phyloP scores from a whole-genome alignment of 2,797 vertebrate genomes.

The Pipistrellus nathusii region DNA sequence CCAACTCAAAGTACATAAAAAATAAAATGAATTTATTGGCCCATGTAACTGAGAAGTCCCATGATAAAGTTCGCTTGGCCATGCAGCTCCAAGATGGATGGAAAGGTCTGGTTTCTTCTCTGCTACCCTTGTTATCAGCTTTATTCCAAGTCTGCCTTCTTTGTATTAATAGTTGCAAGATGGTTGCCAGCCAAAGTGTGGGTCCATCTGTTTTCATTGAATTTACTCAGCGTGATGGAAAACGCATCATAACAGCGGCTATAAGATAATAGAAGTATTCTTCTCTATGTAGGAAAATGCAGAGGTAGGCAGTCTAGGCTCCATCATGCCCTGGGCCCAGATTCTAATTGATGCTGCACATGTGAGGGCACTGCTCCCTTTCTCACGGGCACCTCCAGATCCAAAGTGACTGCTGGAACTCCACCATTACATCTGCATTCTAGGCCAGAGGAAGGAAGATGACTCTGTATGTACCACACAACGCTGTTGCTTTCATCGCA shows the following conservation, averaged over 20 bases:
- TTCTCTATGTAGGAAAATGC: neutral
- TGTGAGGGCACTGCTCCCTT: neutral
- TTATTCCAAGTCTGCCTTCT: conserved; percentile 25
- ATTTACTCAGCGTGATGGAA: conserved; percentile 1
- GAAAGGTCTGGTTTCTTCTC: conserved; percentile 12
- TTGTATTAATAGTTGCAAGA: conserved; percentile 49
- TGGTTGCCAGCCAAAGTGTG: conserved; percentile 57
- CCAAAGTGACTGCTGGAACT: conserved; percentile 8
- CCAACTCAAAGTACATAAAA: conserved; percentile 46
- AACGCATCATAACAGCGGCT: neutral
- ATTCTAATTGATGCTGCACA: neutral
- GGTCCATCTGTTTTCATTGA: conserved; percentile 30
- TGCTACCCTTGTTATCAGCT: neutral
- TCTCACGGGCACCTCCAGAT: neutral
- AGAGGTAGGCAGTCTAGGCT: neutral
- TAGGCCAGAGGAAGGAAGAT: neutral
- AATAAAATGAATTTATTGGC: neutral
- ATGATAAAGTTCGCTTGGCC: neutral
- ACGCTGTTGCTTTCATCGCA: neutral
- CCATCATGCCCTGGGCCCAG: neutral
- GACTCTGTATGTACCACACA: neutral
- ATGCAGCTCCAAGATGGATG: neutral
- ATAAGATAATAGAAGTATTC: neutral
- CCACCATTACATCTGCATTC: neutral
- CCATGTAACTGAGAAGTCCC: neutral